Evolutionary conservation across 2,113 vertebrate genomes (phyloP).

Genomic region (Rostratula benghalensis): DNA sequence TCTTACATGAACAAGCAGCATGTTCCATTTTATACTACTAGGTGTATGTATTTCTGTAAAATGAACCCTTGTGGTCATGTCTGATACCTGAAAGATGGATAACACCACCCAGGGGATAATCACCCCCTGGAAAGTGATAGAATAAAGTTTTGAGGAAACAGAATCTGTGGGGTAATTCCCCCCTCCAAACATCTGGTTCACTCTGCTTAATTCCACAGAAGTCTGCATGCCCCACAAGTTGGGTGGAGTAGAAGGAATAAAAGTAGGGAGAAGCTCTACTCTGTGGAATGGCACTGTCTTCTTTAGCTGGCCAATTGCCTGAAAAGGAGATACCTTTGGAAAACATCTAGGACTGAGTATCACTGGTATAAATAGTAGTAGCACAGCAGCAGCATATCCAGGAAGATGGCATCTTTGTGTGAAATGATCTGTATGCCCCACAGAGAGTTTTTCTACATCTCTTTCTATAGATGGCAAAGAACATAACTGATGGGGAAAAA

Average conservation of each 20-base stretch:
- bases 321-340: neutral
- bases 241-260: neutral
- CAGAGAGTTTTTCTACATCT: neutral
- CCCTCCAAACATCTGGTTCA: neutral
- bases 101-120: neutral
- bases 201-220: neutral
- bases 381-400: neutral
- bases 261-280: neutral
- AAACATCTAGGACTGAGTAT: neutral
- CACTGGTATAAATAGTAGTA: neutral
- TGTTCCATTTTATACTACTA: neutral
- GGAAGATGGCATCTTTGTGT: neutral
- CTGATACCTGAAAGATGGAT: neutral
- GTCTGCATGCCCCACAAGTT: neutral
- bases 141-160: neutral
- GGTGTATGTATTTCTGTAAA: neutral
- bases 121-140: neutral
- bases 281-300: neutral
- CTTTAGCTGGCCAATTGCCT: neutral
- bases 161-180: neutral
- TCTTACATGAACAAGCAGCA: neutral
- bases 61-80: neutral
- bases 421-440: neutral
- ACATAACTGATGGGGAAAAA: neutral
- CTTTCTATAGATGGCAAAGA: neutral